Evolutionary conservation across 2,797 vertebrate genomes (phyloP).

Genomic region (Enteromius anoplus): DNA sequence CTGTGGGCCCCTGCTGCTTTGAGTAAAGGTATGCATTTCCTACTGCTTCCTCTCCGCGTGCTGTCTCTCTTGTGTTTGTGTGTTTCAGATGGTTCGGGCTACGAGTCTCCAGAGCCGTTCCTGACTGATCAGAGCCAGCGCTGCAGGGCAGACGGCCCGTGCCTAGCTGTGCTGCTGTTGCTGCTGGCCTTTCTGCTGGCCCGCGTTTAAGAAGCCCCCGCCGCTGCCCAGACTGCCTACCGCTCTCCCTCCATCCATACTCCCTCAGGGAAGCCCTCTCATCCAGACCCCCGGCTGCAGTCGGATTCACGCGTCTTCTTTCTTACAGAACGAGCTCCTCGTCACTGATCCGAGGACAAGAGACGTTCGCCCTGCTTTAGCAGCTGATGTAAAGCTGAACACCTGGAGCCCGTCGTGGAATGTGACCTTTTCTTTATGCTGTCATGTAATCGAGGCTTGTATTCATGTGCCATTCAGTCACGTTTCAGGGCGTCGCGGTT

Average conservation of each 20-base stretch:
- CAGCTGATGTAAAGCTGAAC: conserved; percentile 26
- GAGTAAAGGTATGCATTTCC: conserved; percentile 61
- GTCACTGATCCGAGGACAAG: conserved; percentile 17
- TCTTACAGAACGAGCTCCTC: conserved; percentile 59
- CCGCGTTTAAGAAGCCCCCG: conserved; percentile 69
- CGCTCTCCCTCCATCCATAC: conserved; percentile 67
- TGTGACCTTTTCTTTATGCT: conserved; percentile 46
- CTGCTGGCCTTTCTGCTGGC: conserved; percentile 66
- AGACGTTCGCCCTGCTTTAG: conserved; percentile 33
- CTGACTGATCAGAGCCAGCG: conserved; percentile 90
- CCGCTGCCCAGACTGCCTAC: conserved; percentile 30
- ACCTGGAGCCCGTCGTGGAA: conserved; percentile 22
- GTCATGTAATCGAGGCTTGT: conserved; percentile 35
- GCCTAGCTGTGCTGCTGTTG: conserved; percentile 56
- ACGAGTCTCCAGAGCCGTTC: conserved; percentile 94
- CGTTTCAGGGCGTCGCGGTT: conserved; percentile 21
- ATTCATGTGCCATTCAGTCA: conserved; percentile 42
- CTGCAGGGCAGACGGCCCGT: conserved; percentile 65
- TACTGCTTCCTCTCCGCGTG: conserved; percentile 58
- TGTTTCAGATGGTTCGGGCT: conserved; percentile 89
- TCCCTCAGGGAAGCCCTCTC: conserved; percentile 77
- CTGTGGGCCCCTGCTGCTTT: conserved; percentile 59
- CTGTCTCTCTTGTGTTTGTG: conserved; percentile 49
- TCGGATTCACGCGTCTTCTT: conserved; percentile 27
- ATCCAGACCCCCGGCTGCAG: conserved; percentile 49